phyloP scores from a whole-genome alignment of 2,888 invertebrate genomes.

The Nemotelus nigrinus region DNA sequence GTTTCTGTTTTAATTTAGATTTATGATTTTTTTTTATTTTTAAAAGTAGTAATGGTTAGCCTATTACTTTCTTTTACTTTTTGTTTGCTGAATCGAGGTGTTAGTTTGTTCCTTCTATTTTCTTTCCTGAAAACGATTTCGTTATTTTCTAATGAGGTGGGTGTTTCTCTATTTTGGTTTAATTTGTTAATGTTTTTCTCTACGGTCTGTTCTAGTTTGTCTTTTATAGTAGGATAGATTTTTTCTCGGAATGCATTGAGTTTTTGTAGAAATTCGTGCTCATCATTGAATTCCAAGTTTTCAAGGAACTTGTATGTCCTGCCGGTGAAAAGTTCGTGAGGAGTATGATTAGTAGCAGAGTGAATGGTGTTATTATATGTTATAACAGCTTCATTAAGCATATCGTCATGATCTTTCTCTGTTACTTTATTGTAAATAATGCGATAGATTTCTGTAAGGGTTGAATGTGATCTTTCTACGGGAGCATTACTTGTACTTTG shows the following conservation, averaged over 20 bases:
- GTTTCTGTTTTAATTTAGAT: conserved; percentile 32
- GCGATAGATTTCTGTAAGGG: conserved; percentile 50
- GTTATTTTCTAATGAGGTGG: no score
- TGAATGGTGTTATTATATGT: conserved; percentile 35
- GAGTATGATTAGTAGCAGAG: conserved; percentile 16
- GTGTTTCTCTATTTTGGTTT: conserved; percentile 1
- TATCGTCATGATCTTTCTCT: conserved; percentile 23
- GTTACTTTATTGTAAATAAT: conserved; percentile 46
- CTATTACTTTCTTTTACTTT: conserved; percentile 18
- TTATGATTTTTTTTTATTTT: conserved; percentile 17
- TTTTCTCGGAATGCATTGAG: conserved; percentile 27
- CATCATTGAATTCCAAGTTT: conserved; percentile 17
- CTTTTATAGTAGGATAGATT: conserved; percentile 16
- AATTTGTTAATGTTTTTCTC: conserved; percentile 10
- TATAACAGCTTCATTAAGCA: conserved; percentile 14
- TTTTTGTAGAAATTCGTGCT: conserved; percentile 37
- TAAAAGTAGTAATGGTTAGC: not conserved
- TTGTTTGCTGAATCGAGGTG: conserved; percentile 22
- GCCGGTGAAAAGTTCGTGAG: conserved; percentile 21
- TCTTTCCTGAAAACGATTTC: conserved; percentile 24
- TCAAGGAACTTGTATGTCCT: conserved; percentile 25
- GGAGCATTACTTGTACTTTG: conserved; percentile 48
- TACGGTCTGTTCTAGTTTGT: not conserved
- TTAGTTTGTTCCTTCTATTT: conserved; percentile 15
- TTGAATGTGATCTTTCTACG: conserved; percentile 50